phyloP scores from a whole-genome alignment of 2,888 invertebrate genomes.

The Ectobius pallidus region DNA sequence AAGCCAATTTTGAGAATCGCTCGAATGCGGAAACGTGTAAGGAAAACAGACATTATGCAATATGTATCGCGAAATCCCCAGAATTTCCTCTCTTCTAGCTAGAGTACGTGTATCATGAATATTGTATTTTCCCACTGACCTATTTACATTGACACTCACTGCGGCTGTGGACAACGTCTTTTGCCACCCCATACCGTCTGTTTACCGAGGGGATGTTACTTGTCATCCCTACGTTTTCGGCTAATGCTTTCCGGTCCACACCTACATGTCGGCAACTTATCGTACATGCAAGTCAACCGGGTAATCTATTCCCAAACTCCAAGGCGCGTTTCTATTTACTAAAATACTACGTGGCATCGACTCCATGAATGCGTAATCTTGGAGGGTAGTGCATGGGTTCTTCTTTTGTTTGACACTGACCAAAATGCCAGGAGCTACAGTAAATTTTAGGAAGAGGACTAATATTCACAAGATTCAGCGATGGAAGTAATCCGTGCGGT shows the following conservation, averaged over 20 bases:
- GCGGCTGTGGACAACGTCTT: not conserved
- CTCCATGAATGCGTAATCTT: too few species aligned
- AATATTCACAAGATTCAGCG: too few species aligned
- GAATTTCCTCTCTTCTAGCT: too few species aligned
- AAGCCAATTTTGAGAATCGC: not conserved
- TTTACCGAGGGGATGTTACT: slow-evolving; percentile 2
- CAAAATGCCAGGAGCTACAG: too few species aligned
- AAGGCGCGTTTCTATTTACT: not conserved
- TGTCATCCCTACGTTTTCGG: slow-evolving; percentile 13
- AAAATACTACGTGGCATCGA: too few species aligned
- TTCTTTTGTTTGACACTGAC: too few species aligned
- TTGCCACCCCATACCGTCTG: not conserved
- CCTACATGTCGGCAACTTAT: not conserved
- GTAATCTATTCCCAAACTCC: not conserved
- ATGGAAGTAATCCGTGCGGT: too few species aligned
- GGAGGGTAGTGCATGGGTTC: too few species aligned
- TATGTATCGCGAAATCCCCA: not conserved
- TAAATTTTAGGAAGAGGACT: too few species aligned
- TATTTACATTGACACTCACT: slow-evolving; percentile 18
- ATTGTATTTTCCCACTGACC: slow-evolving; percentile 26
- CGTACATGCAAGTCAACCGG: not conserved
- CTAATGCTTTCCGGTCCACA: not conserved
- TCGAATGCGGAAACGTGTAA: not conserved
- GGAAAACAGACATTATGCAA: not conserved
- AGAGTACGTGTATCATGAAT: slow-evolving; percentile 29